Base-by-base conservation (phyloP, 2,888 invertebrate genomes). In the Polylopha cassiicola region DNA sequence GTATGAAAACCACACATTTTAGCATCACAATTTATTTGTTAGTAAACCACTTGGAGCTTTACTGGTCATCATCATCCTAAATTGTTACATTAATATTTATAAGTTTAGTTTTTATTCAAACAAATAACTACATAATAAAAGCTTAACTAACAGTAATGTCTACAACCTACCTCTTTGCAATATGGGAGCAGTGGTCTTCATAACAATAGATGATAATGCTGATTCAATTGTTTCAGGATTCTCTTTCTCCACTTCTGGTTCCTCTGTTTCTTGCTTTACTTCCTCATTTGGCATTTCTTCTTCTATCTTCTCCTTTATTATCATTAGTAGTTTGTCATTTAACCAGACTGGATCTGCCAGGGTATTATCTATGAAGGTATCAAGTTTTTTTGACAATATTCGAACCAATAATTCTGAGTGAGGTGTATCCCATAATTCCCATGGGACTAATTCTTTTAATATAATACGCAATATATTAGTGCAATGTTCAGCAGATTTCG, bases 381-480 rank as follows among this genome's bases (percentile, higher is more conserved):
- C 80, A 1, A 91, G 66, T 51, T 84, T 88, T 55, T 88, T 89
- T 0, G 90, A 84, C 30, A 91, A 51, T 44, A 91, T 87, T 21
- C 90, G 84, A 3, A 90, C 79, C 2, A 91, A 65, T 16, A 90
- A 64, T 61, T 89, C 89, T 1, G 89, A 90, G 28, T 90, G 90
- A 6, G 90, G 84, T 0, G 91, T 91, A 48, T 89, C 90, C 80
- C 89, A 89, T 2, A 91, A 57, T 55, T 91, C 91, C 88, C 90
- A 90, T 1, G 89, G 89, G 1, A 91, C 73, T 16, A 91, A 82
- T 54, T 91, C 90, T 51, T 88, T 87, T 6, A 91, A 62, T 6
- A 90, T 64, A 5, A 87, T 75, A n/a, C 90, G 81, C 13, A 90
- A 63, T 42, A 89, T 81, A 51, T 88, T 85, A 1, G 89, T 74